Percentiles rank a stretch among this genome's conserved stretches.
Conservation (phyloP, 2,113 vertebrate species). For the Calidris pugnax region DNA sequence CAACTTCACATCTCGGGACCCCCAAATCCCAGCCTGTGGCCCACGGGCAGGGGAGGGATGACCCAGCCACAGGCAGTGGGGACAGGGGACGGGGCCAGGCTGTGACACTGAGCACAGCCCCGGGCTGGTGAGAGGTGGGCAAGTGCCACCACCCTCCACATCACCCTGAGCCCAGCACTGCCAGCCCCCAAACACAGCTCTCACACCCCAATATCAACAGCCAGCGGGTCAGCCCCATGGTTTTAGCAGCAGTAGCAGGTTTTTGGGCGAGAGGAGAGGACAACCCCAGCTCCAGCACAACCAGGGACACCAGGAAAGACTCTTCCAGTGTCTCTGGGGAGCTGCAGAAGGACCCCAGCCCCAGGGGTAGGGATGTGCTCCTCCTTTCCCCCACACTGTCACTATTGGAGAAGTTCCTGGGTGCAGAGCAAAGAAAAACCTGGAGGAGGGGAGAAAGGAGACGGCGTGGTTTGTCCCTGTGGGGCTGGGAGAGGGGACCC, state of each 20-base stretch:
- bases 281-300: neutral
- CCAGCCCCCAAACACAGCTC: neutral
- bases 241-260: neutral
- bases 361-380: neutral
- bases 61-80: neutral
- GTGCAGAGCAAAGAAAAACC: neutral
- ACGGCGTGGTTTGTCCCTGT: rapidly evolving
- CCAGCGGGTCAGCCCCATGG: rapidly evolving
- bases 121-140: neutral
- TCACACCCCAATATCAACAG: rapidly evolving
- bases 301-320: neutral
- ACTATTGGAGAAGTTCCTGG: neutral
- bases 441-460: neutral
- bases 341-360: neutral
- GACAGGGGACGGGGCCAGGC: neutral
- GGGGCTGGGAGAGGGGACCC: neutral
- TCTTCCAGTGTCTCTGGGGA: neutral
- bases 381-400: rapidly evolving
- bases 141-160: neutral
- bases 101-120: neutral
- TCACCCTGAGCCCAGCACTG: neutral
- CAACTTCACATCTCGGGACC: rapidly evolving
- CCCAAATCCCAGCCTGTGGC: neutral
- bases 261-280: rapidly evolving
- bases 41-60: neutral